These are phyloP conservation scores for Styela clava DNA, from an alignment of 23 tunicate genomes.

Conservation along the genomic window DNA sequence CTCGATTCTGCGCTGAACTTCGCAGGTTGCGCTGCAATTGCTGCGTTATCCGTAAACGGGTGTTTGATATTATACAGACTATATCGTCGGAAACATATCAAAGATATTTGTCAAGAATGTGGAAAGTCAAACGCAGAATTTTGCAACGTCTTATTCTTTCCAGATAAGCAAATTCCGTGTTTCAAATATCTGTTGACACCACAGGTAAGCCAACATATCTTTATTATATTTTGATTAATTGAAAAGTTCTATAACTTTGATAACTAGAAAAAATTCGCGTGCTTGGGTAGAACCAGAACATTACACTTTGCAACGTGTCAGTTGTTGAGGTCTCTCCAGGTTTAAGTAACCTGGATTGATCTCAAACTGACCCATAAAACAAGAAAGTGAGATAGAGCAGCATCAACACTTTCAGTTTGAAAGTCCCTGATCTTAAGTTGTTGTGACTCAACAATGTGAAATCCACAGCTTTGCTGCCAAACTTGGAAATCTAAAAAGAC, in stretches of 20 bases:
- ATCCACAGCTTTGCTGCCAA: too few species aligned
- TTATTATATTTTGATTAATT: background rate
- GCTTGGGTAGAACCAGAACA: too few species aligned
- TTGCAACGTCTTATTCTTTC: slow-evolving; percentile 88
- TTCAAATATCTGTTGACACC: slow-evolving; percentile 46
- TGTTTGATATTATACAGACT: background rate
- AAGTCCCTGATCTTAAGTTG: too few species aligned
- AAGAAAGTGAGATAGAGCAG: too few species aligned
- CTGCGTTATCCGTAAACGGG: background rate
- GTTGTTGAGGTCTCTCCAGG: too few species aligned
- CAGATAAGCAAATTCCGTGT: slow-evolving; percentile 67
- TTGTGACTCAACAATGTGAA: too few species aligned
- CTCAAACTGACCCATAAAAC: too few species aligned
- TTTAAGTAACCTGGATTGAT: too few species aligned
- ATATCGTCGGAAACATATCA: background rate
- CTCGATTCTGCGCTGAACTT: background rate
- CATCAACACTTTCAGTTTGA: too few species aligned
- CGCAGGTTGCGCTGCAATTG: background rate
- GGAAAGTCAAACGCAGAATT: background rate
- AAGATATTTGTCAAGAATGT: background rate
- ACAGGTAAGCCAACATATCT: slow-evolving; percentile 31
- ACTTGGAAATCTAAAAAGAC: too few species aligned
- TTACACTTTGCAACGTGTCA: too few species aligned
- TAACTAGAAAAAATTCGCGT: background rate
- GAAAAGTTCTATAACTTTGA: background rate